Percentiles rank a stretch among this genome's conserved stretches.
Conservation (phyloP, 2,888 invertebrate species). For the Busseola fusca region DNA sequence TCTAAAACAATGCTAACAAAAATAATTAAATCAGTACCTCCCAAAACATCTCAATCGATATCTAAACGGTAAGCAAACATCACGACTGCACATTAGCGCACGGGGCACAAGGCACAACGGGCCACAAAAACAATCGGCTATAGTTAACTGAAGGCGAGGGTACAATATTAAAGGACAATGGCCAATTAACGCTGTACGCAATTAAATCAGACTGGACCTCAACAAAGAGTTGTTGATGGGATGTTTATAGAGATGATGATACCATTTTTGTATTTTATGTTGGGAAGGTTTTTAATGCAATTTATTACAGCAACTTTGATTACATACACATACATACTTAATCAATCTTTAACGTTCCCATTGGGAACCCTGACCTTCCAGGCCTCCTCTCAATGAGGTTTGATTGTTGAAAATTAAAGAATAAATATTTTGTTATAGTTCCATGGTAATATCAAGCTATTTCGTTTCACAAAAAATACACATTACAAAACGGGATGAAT, state of each 20-base stretch:
- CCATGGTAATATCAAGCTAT: background rate
- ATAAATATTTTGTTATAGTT: background rate
- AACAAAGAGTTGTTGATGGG: conserved; percentile 61
- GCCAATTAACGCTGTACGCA: conserved; percentile 77
- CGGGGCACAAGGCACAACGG: conserved; percentile 50
- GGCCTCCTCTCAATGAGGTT: too few relatives aligned
- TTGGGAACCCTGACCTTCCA: too few relatives aligned
- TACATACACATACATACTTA: too few relatives aligned
- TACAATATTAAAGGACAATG: conserved; percentile 73
- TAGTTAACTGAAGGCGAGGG: conserved; percentile 64
- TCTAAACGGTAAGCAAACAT: conserved; percentile 56
- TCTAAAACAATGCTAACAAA: background rate
- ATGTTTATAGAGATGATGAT: conserved; percentile 56
- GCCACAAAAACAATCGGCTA: conserved; percentile 68
- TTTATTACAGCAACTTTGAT: background rate
- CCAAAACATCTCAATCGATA: conserved; percentile 58
- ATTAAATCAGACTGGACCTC: conserved; percentile 73
- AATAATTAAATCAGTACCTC: conserved; percentile 13
- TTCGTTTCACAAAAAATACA: background rate
- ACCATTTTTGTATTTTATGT: conserved; percentile 12
- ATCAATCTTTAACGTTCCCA: too few relatives aligned
- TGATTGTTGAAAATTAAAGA: too few relatives aligned
- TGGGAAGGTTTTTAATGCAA: background rate
- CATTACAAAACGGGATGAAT: background rate
- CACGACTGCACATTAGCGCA: conserved; percentile 58